Evolutionary conservation across 2,797 vertebrate species (phyloP), one percentile per base, ranked within the genome.

Genomic region (Mormyrops attenuatus): DNA sequence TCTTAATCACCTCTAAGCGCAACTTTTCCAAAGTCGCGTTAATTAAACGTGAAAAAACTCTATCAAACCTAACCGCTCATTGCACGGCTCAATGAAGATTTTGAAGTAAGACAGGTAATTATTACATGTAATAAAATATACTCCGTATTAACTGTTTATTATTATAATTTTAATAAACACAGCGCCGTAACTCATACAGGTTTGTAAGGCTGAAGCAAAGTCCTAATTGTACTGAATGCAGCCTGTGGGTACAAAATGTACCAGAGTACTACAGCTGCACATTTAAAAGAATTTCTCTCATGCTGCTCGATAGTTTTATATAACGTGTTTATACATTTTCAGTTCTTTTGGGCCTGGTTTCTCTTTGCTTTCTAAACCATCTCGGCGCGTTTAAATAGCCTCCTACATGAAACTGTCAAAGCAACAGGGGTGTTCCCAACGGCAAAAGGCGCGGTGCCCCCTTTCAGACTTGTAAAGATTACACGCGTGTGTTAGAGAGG

Each of bases 401-500:
- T 82, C 34, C 77, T 44, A 82, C 41, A 80, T 15, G 38, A 80
- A 80, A 44, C 38, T 44, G 38, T 80, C 44, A 80, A 80, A 44
- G 73, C 73, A 6, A 44, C 77, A n/a, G 4, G 38, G 77, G 20
- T 9, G 38, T 47, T 20, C 41, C 17, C 41, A 44, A 0, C 7
- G 20, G 77, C 41, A 82, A 82, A 44, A 82, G 17, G 5, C 17
- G 20, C 41, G 73, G 34, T 38, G 17, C 73, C 38, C 73, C 17
- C 17, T 44, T 80, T 80, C 73, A 80, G 41, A 80, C 73, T 44
- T 80, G 73, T 80, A 47, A 80, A 47, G 73, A 82, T 82, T 82
- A 82, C 38, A 22, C 20, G 41, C 77, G 38, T 17, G 34, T 44
- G 41, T 82, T 52, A 50, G 47, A 53, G 52, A 86, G 52, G 41